phyloP scores from a whole-genome alignment of 1,140 invertebrate genomes.

The Yoshiicerus persimilis region DNA sequence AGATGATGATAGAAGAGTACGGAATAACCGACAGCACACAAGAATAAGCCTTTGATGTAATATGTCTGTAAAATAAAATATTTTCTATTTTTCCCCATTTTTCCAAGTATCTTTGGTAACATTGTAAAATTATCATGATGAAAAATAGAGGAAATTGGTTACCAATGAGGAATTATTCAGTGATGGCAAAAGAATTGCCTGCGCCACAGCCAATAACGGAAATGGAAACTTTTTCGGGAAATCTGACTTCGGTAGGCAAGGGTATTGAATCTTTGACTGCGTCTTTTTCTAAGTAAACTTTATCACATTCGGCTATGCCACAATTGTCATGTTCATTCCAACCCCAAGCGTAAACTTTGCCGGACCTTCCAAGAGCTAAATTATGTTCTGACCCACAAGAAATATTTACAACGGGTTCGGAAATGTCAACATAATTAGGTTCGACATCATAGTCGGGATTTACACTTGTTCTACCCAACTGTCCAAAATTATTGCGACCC shows the following conservation, averaged over 20 bases:
- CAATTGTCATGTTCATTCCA: conserved; percentile 50
- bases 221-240: conserved; percentile 17
- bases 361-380: conserved; percentile 33
- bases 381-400: conserved; percentile 46
- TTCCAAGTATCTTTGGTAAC: background rate
- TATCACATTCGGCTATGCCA: conserved; percentile 28
- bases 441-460: conserved; percentile 16
- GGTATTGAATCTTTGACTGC: conserved; percentile 10
- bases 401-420: conserved; percentile 33
- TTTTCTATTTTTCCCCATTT: no score
- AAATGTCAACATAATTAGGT: conserved; percentile 33
- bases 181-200: conserved; percentile 40
- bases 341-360: conserved; percentile 44
- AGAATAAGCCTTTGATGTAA: no score
- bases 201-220: conserved; percentile 38
- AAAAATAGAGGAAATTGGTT: background rate
- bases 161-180: background rate
- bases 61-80: no score
- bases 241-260: conserved; percentile 26
- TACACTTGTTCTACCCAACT: conserved; percentile 31
- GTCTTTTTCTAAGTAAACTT: background rate
- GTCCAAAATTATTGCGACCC: conserved; percentile 47
- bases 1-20: background rate
- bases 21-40: background rate
- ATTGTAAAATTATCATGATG: background rate